These are phyloP conservation scores for Marmota flaviventris DNA, from an alignment of 2,113 vertebrate species.

Conservation along the genomic window DNA sequence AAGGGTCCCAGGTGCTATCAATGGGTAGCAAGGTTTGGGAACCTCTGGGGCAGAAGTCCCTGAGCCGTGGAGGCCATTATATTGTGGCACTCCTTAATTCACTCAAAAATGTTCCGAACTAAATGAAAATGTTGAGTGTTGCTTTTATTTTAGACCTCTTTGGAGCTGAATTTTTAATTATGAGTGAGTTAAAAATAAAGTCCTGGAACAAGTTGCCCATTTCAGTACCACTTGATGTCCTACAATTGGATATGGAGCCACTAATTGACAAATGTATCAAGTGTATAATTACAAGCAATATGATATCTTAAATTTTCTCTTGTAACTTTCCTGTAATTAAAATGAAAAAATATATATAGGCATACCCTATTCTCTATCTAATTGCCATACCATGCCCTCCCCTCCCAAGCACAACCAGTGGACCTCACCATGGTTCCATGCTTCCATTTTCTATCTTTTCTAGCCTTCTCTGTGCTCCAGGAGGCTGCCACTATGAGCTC, in stretches of 20 bases:
- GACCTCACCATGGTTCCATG: neutral
- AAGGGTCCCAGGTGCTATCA: neutral
- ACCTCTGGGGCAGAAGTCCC: neutral
- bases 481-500: neutral
- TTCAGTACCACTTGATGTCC: slow-evolving; percentile 68
- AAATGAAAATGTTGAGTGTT: neutral
- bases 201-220: slow-evolving; percentile 54
- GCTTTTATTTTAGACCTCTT: slow-evolving; percentile 54
- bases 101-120: slow-evolving; percentile 11
- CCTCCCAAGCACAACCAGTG: neutral
- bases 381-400: neutral
- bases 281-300: slow-evolving; percentile 53
- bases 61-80: neutral
- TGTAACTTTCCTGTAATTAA: slow-evolving; percentile 65
- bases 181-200: slow-evolving; percentile 70
- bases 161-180: slow-evolving; percentile 47
- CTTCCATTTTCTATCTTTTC: neutral
- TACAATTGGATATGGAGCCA: neutral
- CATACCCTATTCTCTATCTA: neutral
- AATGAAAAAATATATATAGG: neutral
- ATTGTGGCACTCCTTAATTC: slow-evolving; percentile 36
- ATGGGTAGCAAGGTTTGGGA: neutral
- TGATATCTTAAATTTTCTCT: slow-evolving; percentile 63
- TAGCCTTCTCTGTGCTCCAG: neutral
- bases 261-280: slow-evolving; percentile 51